Base-by-base conservation (phyloP, 2,888 invertebrate species). In the Chymomyza caudatula region DNA sequence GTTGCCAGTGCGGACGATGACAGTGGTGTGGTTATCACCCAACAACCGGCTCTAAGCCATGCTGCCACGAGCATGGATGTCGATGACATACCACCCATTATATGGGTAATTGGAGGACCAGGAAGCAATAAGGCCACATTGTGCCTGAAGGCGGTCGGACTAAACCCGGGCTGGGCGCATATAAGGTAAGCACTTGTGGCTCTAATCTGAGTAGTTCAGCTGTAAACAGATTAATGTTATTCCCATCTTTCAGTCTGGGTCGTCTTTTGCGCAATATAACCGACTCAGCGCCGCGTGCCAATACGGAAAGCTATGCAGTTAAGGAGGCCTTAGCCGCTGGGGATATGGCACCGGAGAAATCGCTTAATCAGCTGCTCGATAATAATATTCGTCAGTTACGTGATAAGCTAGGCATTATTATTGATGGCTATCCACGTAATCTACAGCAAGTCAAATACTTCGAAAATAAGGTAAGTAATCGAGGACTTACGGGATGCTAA, bases 391-490 rank as follows among this genome's bases (percentile, higher is more conserved):
- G 86, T 0, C 93, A 93, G 47, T 91, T 93, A 67, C 91, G 91
- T 44, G 93, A 93, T 5, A 93, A 93, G 20, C 92, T 92, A 65
- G 98, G 98, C 3, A 94, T 98, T 65, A 93, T 99, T 64, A 93
- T 99, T 62, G 98, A 98, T 85, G 98, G 98, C 0, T 99, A 96
- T 89, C 99, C 99, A 0, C 92, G 98, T 63, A 97, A 98, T 86
- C 91, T 97, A 88, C 94, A 94, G 56, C 98, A 99, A 91, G 95
- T 96, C 76, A 93, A 94, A 60, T 93, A 94, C 85, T 99, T 98
- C 89, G 96, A 99, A 90, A 93, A 92, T 63, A 96, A 97, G 94
- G 98, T 98, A 84, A 88, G 87, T 19, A 52, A 37, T 0, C 29
- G 6, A 1, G 19, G 3, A 4, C 2, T 4, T 55, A 29, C 2